phyloP scores from a whole-genome alignment of 2,888 invertebrate genomes.

The Drosophila pseudotalamancana region DNA sequence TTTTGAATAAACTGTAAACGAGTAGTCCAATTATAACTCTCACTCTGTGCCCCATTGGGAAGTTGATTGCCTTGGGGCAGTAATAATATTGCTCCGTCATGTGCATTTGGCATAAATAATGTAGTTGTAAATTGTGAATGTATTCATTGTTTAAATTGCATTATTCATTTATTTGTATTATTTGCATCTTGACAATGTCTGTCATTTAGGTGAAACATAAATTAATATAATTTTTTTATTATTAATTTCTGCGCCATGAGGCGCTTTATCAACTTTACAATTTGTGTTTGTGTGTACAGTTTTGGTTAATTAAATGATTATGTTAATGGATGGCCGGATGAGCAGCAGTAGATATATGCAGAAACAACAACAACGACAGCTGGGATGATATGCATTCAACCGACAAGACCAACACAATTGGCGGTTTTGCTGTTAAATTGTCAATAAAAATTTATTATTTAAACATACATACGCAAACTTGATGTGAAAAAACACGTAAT shows the following conservation, averaged over 20 bases:
- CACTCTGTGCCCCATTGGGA: slow-evolving; percentile 10
- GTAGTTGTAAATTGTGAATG: slow-evolving; percentile 41
- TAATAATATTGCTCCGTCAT: slow-evolving; percentile 24
- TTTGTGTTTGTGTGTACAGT: slow-evolving; percentile 41
- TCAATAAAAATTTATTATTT: slow-evolving; percentile 79
- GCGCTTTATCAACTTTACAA: slow-evolving; percentile 60
- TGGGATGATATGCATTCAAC: slow-evolving; percentile 63
- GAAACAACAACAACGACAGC: slow-evolving; percentile 38
- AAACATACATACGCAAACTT: slow-evolving; percentile 47
- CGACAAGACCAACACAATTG: slow-evolving; percentile 71
- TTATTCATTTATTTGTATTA: slow-evolving; percentile 70
- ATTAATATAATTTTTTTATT: slow-evolving; percentile 58
- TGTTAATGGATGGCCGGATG: slow-evolving; percentile 78
- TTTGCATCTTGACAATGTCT: slow-evolving; percentile 76
- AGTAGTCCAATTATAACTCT: slow-evolving; percentile 1
- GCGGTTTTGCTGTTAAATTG: slow-evolving; percentile 76
- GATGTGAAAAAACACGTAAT: slow-evolving; percentile 53
- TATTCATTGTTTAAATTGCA: slow-evolving; percentile 56
- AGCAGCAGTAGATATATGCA: slow-evolving; percentile 52
- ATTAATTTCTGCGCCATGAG: slow-evolving; percentile 34
- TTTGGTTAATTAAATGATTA: slow-evolving; percentile 80
- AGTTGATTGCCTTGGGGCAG: slow-evolving; percentile 31
- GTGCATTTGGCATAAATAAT: slow-evolving; percentile 49
- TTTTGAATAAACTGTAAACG: background rate
- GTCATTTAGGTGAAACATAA: slow-evolving; percentile 75